These are phyloP conservation scores for Nemoura dubitans DNA, from an alignment of 2,888 invertebrate genomes.

Conservation along the genomic window DNA sequence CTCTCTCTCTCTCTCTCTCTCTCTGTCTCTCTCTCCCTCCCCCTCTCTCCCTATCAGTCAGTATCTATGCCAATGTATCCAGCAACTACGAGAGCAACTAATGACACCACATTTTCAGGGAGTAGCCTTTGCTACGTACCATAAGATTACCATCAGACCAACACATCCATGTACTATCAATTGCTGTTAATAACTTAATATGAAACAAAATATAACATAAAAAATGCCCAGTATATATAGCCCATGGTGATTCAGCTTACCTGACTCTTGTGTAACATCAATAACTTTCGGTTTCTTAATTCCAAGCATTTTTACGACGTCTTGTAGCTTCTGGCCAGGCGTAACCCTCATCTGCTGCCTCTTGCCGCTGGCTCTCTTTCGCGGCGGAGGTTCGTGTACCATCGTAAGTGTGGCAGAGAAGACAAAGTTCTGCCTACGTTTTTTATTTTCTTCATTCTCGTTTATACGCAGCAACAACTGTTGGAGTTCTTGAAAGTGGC, in stretches of 20 bases:
- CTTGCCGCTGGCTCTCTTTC: conserved; percentile 60
- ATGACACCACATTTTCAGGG: too few species aligned
- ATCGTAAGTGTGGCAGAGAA: conserved; percentile 97
- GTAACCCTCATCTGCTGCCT: conserved; percentile 61
- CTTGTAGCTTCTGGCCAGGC: conserved; percentile 77
- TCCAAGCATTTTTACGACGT: conserved; percentile 81
- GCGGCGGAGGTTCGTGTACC: conserved; percentile 84
- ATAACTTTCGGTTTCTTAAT: conserved; percentile 92
- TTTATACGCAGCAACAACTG: conserved; percentile 84
- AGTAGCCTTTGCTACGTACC: too few species aligned
- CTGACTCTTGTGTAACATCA: conserved; percentile 84
- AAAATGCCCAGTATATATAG: not conserved
- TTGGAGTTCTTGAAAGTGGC: conserved; percentile 93
- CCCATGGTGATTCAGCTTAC: conserved; percentile 59
- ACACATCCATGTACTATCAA: not conserved
- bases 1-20: too few species aligned
- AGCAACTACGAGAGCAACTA: too few species aligned
- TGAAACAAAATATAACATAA: not conserved
- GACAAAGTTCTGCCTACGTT: conserved; percentile 88
- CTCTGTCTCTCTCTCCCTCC: too few species aligned
- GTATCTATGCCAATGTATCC: too few species aligned
- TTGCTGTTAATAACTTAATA: not conserved
- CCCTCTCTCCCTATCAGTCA: too few species aligned
- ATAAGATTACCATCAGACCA: too few species aligned
- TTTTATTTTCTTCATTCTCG: conserved; percentile 67